A percentile compares a stretch with the other conserved stretches of the same genome.
These are phyloP conservation scores for Neotoma lepida DNA, from an alignment of 2,113 vertebrate genomes.

Conservation along the genomic window DNA sequence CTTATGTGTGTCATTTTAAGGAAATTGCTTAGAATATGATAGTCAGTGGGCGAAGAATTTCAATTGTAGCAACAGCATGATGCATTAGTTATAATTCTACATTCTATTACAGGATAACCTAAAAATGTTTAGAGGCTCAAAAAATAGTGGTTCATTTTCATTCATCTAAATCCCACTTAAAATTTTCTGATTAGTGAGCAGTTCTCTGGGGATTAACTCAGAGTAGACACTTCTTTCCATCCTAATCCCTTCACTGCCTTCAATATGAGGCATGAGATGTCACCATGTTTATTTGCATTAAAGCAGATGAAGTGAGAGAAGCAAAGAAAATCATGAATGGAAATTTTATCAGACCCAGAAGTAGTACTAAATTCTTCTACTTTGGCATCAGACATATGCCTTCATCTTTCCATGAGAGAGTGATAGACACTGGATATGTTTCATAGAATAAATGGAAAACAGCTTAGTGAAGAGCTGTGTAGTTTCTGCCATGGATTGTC, in stretches of 20 bases:
- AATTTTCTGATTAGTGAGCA: neutral
- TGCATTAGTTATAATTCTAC: neutral
- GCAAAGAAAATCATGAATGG: neutral
- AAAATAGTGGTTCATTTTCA: neutral
- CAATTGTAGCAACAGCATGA: neutral
- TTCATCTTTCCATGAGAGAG: neutral
- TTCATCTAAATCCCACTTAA: neutral
- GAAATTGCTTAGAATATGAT: neutral
- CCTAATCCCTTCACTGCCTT: neutral
- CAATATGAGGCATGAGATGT: neutral
- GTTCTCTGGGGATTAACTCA: neutral
- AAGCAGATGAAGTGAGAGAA: neutral
- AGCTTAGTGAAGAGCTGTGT: neutral
- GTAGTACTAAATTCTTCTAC: neutral
- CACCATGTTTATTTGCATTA: neutral
- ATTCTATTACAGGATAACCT: constrained; percentile 18
- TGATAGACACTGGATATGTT: neutral
- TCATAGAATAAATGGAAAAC: neutral
- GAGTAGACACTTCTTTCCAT: neutral
- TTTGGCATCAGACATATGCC: neutral
- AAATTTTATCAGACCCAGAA: neutral
- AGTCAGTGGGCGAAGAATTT: neutral
- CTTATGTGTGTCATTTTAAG: neutral
- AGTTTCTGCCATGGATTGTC: neutral
- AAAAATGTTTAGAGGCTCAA: constrained; percentile 24